Evolutionary conservation across 2,113 vertebrate species (phyloP).

Genomic region (Eubucco bourcierii): DNA sequence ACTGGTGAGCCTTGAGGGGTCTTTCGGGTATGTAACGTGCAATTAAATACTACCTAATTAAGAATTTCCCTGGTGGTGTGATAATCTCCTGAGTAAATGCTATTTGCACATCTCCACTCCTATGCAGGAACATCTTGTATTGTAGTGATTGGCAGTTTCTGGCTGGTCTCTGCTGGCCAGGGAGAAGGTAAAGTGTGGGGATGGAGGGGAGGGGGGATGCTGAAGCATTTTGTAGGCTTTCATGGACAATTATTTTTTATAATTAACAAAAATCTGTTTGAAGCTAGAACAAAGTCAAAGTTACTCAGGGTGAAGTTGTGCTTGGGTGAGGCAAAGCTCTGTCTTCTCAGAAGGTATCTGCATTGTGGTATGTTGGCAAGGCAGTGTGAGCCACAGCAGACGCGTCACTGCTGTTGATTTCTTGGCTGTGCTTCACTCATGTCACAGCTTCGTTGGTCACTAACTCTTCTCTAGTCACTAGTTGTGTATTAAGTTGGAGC

Average conservation of each 20-base stretch:
- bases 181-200: not conserved
- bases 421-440: not conserved
- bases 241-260: not conserved
- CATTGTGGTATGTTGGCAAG: not conserved
- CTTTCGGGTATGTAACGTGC: not conserved
- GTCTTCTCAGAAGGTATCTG: not conserved
- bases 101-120: constrained; percentile 47
- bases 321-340: not conserved
- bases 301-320: not conserved
- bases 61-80: constrained; percentile 30
- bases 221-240: constrained; percentile 31
- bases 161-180: not conserved
- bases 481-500: not conserved
- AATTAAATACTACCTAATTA: constrained; percentile 62
- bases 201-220: too few relatives aligned
- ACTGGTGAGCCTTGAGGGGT: constrained; percentile 43
- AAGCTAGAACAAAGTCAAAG: not conserved
- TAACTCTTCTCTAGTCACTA: not conserved
- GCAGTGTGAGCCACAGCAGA: not conserved
- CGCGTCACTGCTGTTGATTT: not conserved
- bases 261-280: constrained; percentile 16
- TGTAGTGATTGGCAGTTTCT: constrained; percentile 25
- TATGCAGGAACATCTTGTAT: constrained; percentile 10
- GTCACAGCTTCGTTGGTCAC: not conserved
- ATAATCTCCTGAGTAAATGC: constrained; percentile 24